Conservation (phyloP, 2,113 vertebrate species). For the Redunca redunca region DNA sequence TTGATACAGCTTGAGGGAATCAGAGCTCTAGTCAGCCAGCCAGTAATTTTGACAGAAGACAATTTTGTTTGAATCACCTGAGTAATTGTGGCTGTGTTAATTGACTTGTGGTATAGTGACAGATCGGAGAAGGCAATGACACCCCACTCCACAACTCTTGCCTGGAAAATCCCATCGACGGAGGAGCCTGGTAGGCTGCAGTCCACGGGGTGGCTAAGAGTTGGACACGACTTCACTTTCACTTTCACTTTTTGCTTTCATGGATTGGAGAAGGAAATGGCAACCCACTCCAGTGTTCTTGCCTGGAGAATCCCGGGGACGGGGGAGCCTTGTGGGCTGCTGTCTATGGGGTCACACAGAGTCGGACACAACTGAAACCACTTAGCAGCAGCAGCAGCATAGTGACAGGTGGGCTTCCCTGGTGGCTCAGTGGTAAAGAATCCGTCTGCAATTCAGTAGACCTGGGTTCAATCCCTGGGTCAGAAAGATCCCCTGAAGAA, state of each 20-base stretch:
- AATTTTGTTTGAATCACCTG: conserved; percentile 13
- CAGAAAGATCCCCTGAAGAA: not conserved
- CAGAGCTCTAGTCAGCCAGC: not conserved
- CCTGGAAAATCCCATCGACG: too few relatives aligned
- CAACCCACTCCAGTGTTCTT: too few relatives aligned
- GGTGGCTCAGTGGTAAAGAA: not conserved
- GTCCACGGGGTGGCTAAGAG: too few relatives aligned
- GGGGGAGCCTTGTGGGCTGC: too few relatives aligned
- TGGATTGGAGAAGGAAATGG: too few relatives aligned
- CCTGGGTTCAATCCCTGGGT: not conserved
- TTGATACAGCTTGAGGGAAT: not conserved
- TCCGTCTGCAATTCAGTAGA: not conserved
- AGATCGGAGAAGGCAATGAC: not conserved
- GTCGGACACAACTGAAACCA: not conserved
- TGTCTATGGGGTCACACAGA: not conserved
- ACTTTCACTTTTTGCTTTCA: too few relatives aligned
- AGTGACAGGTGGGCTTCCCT: not conserved
- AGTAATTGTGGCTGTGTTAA: not conserved
- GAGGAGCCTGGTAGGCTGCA: too few relatives aligned
- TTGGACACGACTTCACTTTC: too few relatives aligned
- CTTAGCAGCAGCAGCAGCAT: too few relatives aligned
- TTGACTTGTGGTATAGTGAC: not conserved
- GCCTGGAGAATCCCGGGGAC: too few relatives aligned
- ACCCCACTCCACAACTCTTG: not conserved
- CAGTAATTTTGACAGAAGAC: not conserved